Percentiles rank a stretch among this genome's conserved stretches.
Conservation (phyloP, 2,888 invertebrate genomes). For the Sipha maydis region DNA sequence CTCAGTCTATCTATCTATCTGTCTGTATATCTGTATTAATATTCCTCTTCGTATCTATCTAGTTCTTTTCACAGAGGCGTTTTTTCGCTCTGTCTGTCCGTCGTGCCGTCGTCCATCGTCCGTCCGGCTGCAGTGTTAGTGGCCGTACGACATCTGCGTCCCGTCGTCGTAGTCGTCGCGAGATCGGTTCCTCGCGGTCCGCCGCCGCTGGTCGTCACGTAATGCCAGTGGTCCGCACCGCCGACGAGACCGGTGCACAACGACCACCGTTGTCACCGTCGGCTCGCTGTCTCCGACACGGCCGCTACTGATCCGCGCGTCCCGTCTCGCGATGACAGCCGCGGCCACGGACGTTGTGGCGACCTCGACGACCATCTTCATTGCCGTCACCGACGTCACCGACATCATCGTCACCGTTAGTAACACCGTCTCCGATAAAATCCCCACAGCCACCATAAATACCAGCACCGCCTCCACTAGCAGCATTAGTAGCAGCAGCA, state of each 20-base stretch:
- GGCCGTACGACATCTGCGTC: neutral
- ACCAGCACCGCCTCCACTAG: neutral
- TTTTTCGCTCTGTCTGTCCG: neutral
- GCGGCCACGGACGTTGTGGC: neutral
- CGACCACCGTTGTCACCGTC: neutral
- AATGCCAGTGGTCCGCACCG: neutral
- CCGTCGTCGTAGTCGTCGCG: neutral
- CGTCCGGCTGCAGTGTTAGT: neutral
- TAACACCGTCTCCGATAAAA: neutral
- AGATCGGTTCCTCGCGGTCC: neutral
- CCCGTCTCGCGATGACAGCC: constrained; percentile 35
- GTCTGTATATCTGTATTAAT: too few species aligned
- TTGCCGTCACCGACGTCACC: constrained; percentile 6
- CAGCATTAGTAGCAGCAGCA: neutral
- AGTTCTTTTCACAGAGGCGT: neutral
- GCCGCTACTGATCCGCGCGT: constrained; percentile 19
- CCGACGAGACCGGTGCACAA: constrained; percentile 11
- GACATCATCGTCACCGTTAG: neutral
- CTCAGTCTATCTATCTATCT: too few species aligned
- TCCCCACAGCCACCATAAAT: neutral
- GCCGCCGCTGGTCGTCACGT: constrained; percentile 11
- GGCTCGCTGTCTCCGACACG: constrained; percentile 3
- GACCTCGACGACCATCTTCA: neutral
- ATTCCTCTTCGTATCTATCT: neutral
- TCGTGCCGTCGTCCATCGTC: neutral